A percentile compares a stretch with the other conserved stretches of the same genome.
These are phyloP conservation scores for Tetrax tetrax DNA, from an alignment of 2,113 vertebrate genomes.

Conservation along the genomic window DNA sequence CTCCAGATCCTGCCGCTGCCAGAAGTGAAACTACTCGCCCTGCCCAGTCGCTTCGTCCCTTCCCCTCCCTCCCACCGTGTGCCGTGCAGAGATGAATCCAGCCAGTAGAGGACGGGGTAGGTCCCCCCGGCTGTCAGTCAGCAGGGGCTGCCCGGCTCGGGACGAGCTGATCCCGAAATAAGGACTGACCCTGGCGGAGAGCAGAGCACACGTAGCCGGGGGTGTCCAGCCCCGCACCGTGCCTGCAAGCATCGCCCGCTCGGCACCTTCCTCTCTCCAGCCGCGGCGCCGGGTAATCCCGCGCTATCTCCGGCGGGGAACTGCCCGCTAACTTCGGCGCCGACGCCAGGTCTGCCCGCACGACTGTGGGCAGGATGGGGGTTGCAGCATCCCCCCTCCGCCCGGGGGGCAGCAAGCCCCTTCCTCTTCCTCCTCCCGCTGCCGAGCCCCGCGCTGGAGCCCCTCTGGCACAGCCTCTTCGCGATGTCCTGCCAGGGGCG, in stretches of 20 bases:
- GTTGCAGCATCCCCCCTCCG: neutral
- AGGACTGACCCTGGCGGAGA: neutral
- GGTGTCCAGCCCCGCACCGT: neutral
- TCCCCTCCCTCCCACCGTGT: conserved; percentile 6
- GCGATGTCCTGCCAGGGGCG: neutral
- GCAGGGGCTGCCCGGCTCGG: neutral
- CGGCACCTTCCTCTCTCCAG: neutral
- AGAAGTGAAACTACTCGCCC: conserved; percentile 28
- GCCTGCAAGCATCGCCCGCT: neutral
- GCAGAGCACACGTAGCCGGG: neutral
- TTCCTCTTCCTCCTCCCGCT: neutral
- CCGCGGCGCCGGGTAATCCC: neutral
- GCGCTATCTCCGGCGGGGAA: neutral
- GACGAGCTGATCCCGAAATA: neutral
- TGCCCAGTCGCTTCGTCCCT: neutral
- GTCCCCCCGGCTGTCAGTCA: neutral
- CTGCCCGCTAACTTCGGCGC: neutral
- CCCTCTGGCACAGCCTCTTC: neutral
- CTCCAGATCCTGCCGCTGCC: neutral
- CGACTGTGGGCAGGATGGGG: conserved; percentile 19
- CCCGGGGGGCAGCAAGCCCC: neutral
- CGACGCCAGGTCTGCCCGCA: neutral
- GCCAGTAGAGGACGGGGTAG: conserved; percentile 49
- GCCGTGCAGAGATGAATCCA: conserved; percentile 14
- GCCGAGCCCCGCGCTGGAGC: conserved; percentile 7